Base-by-base conservation (phyloP, 2,888 invertebrate species). In the Amphipoea lucens region DNA sequence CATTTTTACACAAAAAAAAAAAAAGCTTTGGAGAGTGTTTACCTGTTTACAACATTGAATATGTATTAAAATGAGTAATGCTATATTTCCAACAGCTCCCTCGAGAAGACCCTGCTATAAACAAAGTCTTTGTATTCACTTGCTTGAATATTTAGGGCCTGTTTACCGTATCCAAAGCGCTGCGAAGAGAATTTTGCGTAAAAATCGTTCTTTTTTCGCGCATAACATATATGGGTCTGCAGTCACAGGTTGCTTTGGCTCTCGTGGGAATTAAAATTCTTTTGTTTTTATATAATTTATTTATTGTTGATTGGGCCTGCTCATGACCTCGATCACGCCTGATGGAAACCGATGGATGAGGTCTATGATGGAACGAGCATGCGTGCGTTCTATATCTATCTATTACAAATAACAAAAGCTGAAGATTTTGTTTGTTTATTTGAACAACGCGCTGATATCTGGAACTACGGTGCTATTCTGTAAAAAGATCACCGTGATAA, bases 81-180 rank as follows among this genome's bases (percentile, higher is more conserved):
- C 72, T 78, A 81, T 81, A 85, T 81, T 78, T 36, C 76, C 17
- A 83, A 87, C 81, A 63, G 78, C 69, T 77, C 87, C 82, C 83
- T n/a, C 7, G 83, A 79, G 81, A 23, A 69, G 78, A 73, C 81
- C 78, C 62, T 29, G 75, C 70, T 74, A 86, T 89, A 89, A 86
- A 85, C 82, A 83, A 83, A 78, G 72, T 74, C 83, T 76, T 83
- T 73, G 69, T 82, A 76, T 86, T 81, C 79, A 79, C 77, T 83
- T 85, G 72, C 67, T 88, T 88, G 82, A 88, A 87, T 88, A 88
- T 88, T 88, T 85, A 82, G 66, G 76, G 65, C 51, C 79, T 83
- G 78, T 65, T 87, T 85, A 77, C 84, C 14, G 76, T 78, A 67
- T 76, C 74, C 65, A 73, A 81, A 87, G 78, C 51, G 75, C 57